phyloP scores from a whole-genome alignment of 2,797 vertebrate genomes.

The Rhyacichthys aspro region DNA sequence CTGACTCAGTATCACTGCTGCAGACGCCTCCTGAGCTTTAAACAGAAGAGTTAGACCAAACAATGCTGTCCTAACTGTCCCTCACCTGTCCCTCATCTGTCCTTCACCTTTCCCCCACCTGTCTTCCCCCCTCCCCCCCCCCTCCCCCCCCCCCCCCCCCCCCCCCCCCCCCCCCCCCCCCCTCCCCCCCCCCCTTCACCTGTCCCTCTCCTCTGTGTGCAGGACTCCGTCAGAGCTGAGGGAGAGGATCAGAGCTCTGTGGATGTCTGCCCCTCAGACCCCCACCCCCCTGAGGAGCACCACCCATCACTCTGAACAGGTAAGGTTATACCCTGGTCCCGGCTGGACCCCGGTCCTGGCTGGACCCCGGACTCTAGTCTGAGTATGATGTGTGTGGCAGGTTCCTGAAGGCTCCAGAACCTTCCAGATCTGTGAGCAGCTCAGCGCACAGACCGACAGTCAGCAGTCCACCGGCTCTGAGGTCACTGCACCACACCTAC shows the following conservation, averaged over 20 bases:
- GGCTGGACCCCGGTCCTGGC: too few species aligned
- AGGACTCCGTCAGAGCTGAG: constrained; percentile 21
- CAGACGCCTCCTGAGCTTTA: too few species aligned
- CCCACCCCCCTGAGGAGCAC: constrained; percentile 44
- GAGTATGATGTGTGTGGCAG: constrained; percentile 23
- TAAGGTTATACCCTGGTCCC: too few species aligned
- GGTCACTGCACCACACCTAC: constrained; percentile 20
- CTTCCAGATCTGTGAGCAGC: too few species aligned
- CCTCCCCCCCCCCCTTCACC: background rate
- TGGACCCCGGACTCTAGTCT: too few species aligned
- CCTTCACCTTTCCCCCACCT: too few species aligned
- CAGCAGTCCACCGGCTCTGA: constrained; percentile 36
- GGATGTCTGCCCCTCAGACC: constrained; percentile 22
- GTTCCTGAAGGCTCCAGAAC: constrained; percentile 11
- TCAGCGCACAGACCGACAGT: background rate
- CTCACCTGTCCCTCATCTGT: too few species aligned
- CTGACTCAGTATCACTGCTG: too few species aligned
- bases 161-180: background rate
- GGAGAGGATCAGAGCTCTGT: constrained; percentile 1
- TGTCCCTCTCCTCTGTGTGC: constrained; percentile 12
- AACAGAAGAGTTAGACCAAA: too few species aligned
- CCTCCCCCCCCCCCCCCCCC: too few species aligned
- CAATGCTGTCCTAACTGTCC: too few species aligned
- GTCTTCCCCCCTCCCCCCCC: too few species aligned
- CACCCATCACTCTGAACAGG: constrained; percentile 12